Base-by-base conservation (phyloP, 2,888 invertebrate genomes). In the Agapetus fuscipes region DNA sequence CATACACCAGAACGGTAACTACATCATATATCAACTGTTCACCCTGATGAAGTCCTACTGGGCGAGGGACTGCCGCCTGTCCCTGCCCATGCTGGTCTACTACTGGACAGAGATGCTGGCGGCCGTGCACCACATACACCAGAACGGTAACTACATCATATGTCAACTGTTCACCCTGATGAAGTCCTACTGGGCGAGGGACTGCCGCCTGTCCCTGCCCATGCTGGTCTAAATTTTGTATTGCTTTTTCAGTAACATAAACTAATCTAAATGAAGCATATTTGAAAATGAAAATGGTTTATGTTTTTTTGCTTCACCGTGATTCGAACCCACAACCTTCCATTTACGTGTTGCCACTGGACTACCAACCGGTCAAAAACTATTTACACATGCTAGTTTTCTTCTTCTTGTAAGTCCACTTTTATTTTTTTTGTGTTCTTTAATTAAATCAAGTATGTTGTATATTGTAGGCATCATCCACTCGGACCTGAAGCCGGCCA, bases 401-500 rank as follows among this genome's bases (percentile, higher is more conserved):
- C n/a, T n/a, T n/a, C n/a, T n/a, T n/a, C n/a, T n/a, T n/a, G n/a
- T n/a, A n/a, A n/a, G n/a, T n/a, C n/a, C n/a, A n/a, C n/a, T n/a
- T n/a, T n/a, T n/a, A n/a, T n/a, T n/a, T n/a, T n/a, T n/a, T n/a
- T n/a, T n/a, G n/a, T n/a, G n/a, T n/a, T n/a, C n/a, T n/a, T 34
- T 28, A n/a, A n/a, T n/a, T n/a, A n/a, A n/a, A n/a, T n/a, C n/a
- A n/a, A n/a, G n/a, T n/a, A n/a, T n/a, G n/a, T n/a, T n/a, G n/a
- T n/a, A n/a, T n/a, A n/a, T 56, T 57, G 11, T 55, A 89, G 91
- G 88, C 36, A 88, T 97, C 2, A 89, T 97, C 51, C 97, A 97
- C 64, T 87, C 93, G 0, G 97, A 98, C 63, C 64, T 97, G 50
- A 97, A 97, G 61, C 97, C 97, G 0, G 91, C 91, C 0, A 97